Evolutionary conservation across 2,113 vertebrate species (phyloP), one percentile per base, ranked within the genome.

Genomic region (Oryzias woworae): DNA sequence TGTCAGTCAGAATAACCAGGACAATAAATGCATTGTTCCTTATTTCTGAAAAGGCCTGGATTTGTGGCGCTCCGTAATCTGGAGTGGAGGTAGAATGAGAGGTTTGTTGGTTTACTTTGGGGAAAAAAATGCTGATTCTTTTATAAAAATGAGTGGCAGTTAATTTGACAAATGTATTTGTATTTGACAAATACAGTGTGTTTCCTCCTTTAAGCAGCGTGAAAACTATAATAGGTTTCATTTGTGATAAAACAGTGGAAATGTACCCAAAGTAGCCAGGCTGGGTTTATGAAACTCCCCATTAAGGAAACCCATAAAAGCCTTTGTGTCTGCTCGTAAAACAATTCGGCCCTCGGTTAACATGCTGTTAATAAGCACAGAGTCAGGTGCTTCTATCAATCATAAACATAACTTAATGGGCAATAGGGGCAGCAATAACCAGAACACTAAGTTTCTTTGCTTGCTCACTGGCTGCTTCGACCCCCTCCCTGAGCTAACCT

Each of bases 351-450:
- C 43, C 20, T 53, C 53, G 73, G 46, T 36, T 62, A 78, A 72
- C 44, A 45, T 1, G 23, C 50, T 53, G 83, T 87, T 78, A 85
- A 80, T 80, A 73, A 65, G n/a, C 63, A 81, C 60, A 70, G 61
- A 78, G 71, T 89, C 87, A 88, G 83, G 77, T 57, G 87, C 83
- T 71, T 77, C 71, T 65, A 75, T 87, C 81, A 85, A 85, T 85
- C 80, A 90, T 88, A 82, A 82, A 89, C 73, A 70, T 67, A 67
- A 31, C 60, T 45, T 82, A 75, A 84, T 76, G 58, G 60, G 13
- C 58, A 57, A 56, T 73, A 74, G 73, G 58, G 20, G 14, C 10
- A 1, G 70, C 64, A 48, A 48, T 73, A 41, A 58, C 71, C 55
- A 41, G 47, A 63, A 75, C 58, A 71, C 55, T 77, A 56, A 68